Evolutionary conservation across 2,888 invertebrate genomes (phyloP).

Genomic region (Kryphioiulus occultus): DNA sequence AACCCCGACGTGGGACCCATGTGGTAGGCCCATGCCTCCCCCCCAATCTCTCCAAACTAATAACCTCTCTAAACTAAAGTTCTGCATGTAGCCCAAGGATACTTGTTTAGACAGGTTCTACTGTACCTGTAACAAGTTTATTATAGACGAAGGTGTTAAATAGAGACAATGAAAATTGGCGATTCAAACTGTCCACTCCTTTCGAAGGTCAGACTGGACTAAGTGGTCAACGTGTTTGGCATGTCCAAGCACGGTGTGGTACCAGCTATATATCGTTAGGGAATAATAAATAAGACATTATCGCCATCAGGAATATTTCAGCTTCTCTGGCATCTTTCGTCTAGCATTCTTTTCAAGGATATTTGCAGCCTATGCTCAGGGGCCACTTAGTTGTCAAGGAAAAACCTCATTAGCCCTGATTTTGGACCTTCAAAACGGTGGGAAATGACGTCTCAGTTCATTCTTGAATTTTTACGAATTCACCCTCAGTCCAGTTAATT

Average conservation of each 20-base stretch:
- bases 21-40: no score
- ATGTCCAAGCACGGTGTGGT: background rate
- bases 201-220: background rate
- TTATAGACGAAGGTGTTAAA: no score
- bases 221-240: background rate
- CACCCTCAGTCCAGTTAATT: background rate
- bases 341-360: background rate
- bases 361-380: background rate
- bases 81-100: no score
- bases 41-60: no score
- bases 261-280: background rate
- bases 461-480: background rate
- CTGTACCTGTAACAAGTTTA: no score
- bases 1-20: no score
- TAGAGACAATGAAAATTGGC: background rate
- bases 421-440: background rate
- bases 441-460: background rate
- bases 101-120: no score
- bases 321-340: background rate
- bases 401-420: background rate
- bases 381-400: conserved; percentile 7
- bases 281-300: background rate
- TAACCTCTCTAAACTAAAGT: no score
- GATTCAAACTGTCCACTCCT: background rate
- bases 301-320: background rate